A percentile compares a stretch with the other conserved stretches of the same genome.
Evolutionary conservation across 2,113 vertebrate species (phyloP).

Genomic region (Microcebus murinus): DNA sequence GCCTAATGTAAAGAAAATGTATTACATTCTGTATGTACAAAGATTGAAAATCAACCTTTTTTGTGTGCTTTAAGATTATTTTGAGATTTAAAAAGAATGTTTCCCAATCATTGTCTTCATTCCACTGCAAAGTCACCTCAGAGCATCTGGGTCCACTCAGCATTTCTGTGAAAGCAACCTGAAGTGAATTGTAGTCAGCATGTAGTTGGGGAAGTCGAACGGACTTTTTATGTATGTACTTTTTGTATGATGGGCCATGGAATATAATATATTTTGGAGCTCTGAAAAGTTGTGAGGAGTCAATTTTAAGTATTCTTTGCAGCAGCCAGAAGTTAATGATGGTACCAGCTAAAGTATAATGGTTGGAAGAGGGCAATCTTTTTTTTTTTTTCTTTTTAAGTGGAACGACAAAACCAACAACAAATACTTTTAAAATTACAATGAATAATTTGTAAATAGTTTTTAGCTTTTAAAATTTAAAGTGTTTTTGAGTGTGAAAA

Average conservation of each 20-base stretch:
- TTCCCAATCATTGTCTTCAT: conserved; percentile 44
- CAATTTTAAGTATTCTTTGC: conserved; percentile 24
- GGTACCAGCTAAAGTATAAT: conserved; percentile 50
- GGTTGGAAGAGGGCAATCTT: background rate
- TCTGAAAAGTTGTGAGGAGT: conserved; percentile 43
- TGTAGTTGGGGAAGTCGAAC: background rate
- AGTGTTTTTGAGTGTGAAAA: conserved; percentile 76
- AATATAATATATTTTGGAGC: conserved; percentile 62
- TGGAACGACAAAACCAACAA: conserved; percentile 30
- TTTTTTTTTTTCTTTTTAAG: background rate
- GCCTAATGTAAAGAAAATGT: conserved; percentile 80
- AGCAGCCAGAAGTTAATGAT: conserved; percentile 52
- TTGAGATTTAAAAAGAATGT: conserved; percentile 48
- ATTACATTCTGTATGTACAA: conserved; percentile 80
- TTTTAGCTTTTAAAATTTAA: conserved; percentile 71
- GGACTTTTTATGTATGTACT: conserved; percentile 4
- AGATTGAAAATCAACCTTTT: conserved; percentile 71
- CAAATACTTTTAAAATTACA: conserved; percentile 65
- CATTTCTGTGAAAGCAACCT: conserved; percentile 38
- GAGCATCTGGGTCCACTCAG: background rate
- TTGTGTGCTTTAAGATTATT: conserved; percentile 78
- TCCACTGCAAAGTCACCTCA: background rate
- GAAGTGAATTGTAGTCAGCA: background rate
- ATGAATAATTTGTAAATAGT: conserved; percentile 80
- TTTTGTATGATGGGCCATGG: conserved; percentile 56